A percentile compares a stretch with the other conserved stretches of the same genome.
These are phyloP conservation scores for Polyploca ridens DNA, from an alignment of 2,888 invertebrate species.

Conservation along the genomic window DNA sequence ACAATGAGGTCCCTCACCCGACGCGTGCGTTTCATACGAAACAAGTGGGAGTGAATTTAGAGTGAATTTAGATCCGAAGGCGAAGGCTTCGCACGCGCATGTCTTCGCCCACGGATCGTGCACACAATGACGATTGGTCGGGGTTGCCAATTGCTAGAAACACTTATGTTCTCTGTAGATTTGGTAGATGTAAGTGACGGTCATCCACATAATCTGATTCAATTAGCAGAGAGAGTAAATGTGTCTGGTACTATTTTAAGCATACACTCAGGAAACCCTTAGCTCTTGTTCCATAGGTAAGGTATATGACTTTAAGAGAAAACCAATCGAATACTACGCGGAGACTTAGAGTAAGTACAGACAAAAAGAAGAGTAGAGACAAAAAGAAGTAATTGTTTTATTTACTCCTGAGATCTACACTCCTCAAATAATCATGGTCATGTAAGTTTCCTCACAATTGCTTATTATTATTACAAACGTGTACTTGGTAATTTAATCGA, in stretches of 20 bases:
- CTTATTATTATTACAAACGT: background rate
- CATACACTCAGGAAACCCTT: too few relatives aligned
- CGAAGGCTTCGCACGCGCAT: slow-evolving; percentile 46
- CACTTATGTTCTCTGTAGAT: background rate
- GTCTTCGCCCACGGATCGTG: slow-evolving; percentile 51
- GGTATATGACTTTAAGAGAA: too few relatives aligned
- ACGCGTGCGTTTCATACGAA: slow-evolving; percentile 51
- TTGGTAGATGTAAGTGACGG: background rate
- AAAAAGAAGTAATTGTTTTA: too few relatives aligned
- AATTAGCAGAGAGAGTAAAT: too few relatives aligned
- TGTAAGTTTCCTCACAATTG: background rate
- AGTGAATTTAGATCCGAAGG: slow-evolving; percentile 48
- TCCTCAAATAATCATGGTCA: too few relatives aligned
- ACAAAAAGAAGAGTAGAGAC: too few relatives aligned
- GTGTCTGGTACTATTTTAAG: too few relatives aligned
- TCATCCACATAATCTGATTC: too few relatives aligned
- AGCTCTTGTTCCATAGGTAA: too few relatives aligned
- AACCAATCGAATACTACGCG: too few relatives aligned
- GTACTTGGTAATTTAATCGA: background rate
- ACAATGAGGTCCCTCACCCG: slow-evolving; percentile 46
- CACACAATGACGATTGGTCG: slow-evolving; percentile 39
- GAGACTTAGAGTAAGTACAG: too few relatives aligned
- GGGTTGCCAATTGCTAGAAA: slow-evolving; percentile 34
- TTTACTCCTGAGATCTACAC: too few relatives aligned
- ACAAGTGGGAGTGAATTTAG: slow-evolving; percentile 31